These are phyloP conservation scores for Cryptoblepharus egeriae DNA, from an alignment of 2,797 vertebrate species.

Conservation along the genomic window DNA sequence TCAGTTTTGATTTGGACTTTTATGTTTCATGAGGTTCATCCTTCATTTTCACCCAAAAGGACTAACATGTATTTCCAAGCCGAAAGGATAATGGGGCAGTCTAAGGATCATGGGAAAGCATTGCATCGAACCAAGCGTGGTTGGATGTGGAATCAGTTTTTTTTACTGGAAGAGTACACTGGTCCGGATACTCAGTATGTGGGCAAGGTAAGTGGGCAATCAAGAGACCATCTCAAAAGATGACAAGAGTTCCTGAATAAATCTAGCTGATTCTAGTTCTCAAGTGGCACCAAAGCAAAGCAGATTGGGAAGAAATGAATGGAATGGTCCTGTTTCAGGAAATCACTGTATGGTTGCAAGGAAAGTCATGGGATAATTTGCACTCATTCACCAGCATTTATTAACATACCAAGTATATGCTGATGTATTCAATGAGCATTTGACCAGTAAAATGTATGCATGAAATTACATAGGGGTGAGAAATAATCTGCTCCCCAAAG, in stretches of 20 bases:
- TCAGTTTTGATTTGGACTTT: conserved; percentile 72
- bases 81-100: conserved; percentile 72
- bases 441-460: not conserved
- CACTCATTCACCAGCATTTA: not conserved
- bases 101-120: conserved; percentile 80
- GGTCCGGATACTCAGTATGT: conserved; percentile 97
- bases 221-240: conserved; percentile 17
- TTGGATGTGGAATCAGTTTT: conserved; percentile 99
- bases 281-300: conserved; percentile 4
- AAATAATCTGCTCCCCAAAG: not conserved
- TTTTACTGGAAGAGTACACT: conserved; percentile 96
- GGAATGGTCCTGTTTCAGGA: not conserved
- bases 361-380: not conserved
- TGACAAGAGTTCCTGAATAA: not conserved
- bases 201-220: conserved; percentile 90
- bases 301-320: not conserved
- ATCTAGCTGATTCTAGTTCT: not conserved
- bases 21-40: conserved; percentile 55
- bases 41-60: conserved; percentile 69
- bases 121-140: conserved; percentile 93
- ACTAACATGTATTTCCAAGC: conserved; percentile 72
- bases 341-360: not conserved
- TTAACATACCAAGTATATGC: not conserved
- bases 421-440: not conserved
- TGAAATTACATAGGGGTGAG: not conserved